Base-by-base conservation (phyloP, 2,113 vertebrate genomes). In the Solenodon paradoxus region DNA sequence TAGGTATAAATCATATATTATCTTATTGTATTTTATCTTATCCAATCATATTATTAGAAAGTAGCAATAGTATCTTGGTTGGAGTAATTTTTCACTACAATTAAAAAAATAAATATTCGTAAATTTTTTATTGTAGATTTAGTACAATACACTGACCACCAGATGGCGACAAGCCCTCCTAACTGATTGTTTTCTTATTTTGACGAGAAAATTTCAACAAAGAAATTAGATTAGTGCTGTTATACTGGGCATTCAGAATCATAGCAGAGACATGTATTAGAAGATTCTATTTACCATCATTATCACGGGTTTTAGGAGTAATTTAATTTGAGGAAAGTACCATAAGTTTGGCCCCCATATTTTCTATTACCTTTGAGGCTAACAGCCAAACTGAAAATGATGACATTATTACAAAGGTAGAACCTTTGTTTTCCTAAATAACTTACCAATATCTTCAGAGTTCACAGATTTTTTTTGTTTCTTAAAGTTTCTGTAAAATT, bases 131-230 rank as follows among this genome's bases (percentile, higher is more conserved):
- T 91, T 81, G 75, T 64, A 79, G 35, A 88, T 20, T 69, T 7
- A 40, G 30, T 30, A 42, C 57, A 95, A 89, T 30, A 0, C 0
- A 84, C 42, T 81, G 91, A 85, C 97, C 98, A 96, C 98, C 98
- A 98, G 98, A 80, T 98, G 98, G 98, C 97, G 97, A 97, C 97
- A 98, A 93, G 91, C 59, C 59, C 94, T 98, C 82, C 97, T 89
- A 22, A 13, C 92, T 74, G 51, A 42, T 75, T 8, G n/a, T 61
- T 97, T 95, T 95, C 86, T 95, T 55, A 55, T 8, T 79, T 63
- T 0, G 95, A 97, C 90, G 85, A 94, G 96, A 98, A 92, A 92
- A 94, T 85, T 53, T 74, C 32, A 88, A 90, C 74, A 78, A 88
- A 92, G 69, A 63, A 51, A 57, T 96, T 45, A 69, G 30, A 51